phyloP scores from a whole-genome alignment of 2,113 vertebrate species.

The Bettongia penicillata region DNA sequence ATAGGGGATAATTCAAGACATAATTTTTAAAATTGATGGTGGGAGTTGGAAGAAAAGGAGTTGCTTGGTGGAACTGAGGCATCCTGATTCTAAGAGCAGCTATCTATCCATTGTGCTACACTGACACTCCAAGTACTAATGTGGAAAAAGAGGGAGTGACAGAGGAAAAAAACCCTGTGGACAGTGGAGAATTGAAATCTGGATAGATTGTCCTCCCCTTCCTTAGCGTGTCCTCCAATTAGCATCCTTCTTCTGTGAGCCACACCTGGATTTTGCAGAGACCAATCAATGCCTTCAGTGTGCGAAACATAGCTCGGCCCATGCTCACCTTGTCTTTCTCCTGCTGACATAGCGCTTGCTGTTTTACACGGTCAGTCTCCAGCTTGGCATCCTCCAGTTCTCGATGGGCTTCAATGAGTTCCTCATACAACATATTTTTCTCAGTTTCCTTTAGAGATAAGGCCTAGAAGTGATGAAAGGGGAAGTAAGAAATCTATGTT shows the following conservation, averaged over 20 bases:
- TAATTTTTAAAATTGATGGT: neutral
- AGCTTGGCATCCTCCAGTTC: conserved; percentile 77
- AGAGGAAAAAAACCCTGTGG: neutral
- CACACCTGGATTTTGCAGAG: neutral
- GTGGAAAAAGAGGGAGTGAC: neutral
- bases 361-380: conserved; percentile 81
- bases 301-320: neutral
- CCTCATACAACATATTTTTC: conserved; percentile 79
- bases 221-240: neutral
- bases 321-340: conserved; percentile 86
- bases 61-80: neutral
- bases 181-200: neutral
- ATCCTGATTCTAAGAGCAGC: neutral
- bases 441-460: conserved; percentile 86
- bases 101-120: neutral
- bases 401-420: conserved; percentile 78
- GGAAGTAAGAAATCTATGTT: neutral
- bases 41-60: neutral
- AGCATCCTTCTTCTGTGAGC: neutral
- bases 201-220: neutral
- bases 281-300: too few relatives aligned
- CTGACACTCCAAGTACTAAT: neutral
- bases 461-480: conserved; percentile 76
- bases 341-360: conserved; percentile 81
- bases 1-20: neutral